Base-by-base conservation (phyloP, 2,797 vertebrate species). In the Karalla daura region DNA sequence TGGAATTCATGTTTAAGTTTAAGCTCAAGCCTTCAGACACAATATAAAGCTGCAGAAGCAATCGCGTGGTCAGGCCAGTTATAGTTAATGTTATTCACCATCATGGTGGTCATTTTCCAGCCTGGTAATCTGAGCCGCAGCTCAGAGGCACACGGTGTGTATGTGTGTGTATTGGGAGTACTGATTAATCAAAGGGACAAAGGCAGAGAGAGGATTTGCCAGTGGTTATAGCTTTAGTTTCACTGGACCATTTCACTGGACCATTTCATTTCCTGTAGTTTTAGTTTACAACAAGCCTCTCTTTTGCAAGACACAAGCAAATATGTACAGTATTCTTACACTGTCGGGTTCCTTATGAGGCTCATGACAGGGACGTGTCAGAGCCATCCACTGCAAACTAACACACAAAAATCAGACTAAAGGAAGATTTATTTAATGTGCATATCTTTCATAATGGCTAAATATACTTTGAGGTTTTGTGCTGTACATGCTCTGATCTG, bases 141-240 rank as follows among this genome's bases (percentile, higher is more conserved):
- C 13, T 39, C 30, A 28, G 21, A 46, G 47, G 53, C 5, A 39
- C 13, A 27, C 13, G 5, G n/a, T n/a, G n/a, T n/a, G n/a, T n/a
- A n/a, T n/a, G n/a, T n/a, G n/a, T 43, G 49, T 5, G 35, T 37
- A n/a, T 41, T 25, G 41, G 12, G 8, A 27, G 28, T 13, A 50
- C 55, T 80, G 67, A 62, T 77, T 77, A 72, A 75, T 85, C 68
- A 78, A 36, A 24, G 27, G 15, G 27, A 55, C 28, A 37, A 55
- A 45, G 49, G 49, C 32, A 40, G 30, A 50, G 23, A 40, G 47
- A 30, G 10, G 7, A 39, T 36, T 71, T 25, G 54, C 46, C 61
- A 7, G 18, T 56, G 73, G 39, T 45, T 63, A 39, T n/a, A n/a
- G n/a, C 23, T 60, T 40, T 40, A 32, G 3, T 27, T 33, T 51